Base-by-base conservation (phyloP, 2,888 invertebrate genomes). In the Papilio demoleus region DNA sequence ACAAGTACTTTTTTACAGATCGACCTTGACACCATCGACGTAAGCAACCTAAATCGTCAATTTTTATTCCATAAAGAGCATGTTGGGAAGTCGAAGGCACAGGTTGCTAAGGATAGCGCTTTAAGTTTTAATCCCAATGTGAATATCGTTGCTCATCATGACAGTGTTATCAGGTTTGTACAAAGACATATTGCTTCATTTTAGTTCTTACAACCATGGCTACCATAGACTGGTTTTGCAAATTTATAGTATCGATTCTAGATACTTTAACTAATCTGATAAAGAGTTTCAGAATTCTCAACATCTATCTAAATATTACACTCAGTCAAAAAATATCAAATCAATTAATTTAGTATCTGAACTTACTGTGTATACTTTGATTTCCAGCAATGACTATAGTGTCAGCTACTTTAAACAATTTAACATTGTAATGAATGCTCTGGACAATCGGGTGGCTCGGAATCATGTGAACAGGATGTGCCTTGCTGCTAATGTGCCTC, bases 391-490 rank as follows among this genome's bases (percentile, higher is more conserved):
- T 72, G 96, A 97, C 60, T 99, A 97, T 90, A 97, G 97, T 47
- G 95, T 97, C 0, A 95, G 95, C 73, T 99, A 97, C 88, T 99
- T 98, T 89, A 96, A 97, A 85, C 94, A 96, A 81, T 99, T 99
- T 87, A 94, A 95, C 70, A 86, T 99, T 68, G 99, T 99, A 5
- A 93, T 99, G 92, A 99, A 99, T 91, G 99, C 99, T 0, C 88
- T 99, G 74, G 99, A 99, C 85, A 99, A 99, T 87, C 94, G 97
- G 79, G 97, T 97, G 59, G 99, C 99, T 0, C 94, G 99, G 56
- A 99, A 97, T 86, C 99, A 99, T 93, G 99, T 99, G 0, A 99
- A 99, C 92, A 94, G 99, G 34, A 97, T 99, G 97, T 99, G 99
- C 85, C 93, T 99, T 61, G 98, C 99, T 45, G 98, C 99, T 1